phyloP scores from a whole-genome alignment of 1,140 invertebrate genomes.

The Lepidurus apus region DNA sequence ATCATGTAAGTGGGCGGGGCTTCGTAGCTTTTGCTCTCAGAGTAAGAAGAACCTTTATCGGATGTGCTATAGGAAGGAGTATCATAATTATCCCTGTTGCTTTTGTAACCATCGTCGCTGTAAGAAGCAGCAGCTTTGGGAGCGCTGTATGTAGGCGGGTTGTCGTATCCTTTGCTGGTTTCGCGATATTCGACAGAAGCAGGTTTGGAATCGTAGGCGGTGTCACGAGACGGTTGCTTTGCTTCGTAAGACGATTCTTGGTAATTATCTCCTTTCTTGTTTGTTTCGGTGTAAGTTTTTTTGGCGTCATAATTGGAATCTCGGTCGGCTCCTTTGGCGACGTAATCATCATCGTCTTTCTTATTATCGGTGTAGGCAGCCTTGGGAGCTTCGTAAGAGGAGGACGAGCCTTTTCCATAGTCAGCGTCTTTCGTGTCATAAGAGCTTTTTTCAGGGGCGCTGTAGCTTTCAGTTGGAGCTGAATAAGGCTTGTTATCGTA shows the following conservation, averaged over 20 bases:
- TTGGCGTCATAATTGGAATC: neutral
- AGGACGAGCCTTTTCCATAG: constrained; percentile 2
- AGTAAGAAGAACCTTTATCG: neutral
- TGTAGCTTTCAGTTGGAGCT: neutral
- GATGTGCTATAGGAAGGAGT: constrained; percentile 8
- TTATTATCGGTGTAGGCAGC: neutral
- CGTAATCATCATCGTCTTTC: neutral
- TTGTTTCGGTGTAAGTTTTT: neutral
- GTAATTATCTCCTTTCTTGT: neutral
- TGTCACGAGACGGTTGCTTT: neutral
- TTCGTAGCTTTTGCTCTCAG: constrained; percentile 14
- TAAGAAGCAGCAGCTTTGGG: neutral
- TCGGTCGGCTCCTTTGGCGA: neutral
- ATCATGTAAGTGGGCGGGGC: neutral
- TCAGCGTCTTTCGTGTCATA: constrained; percentile 25
- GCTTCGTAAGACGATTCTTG: constrained; percentile 15
- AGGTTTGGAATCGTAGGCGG: neutral
- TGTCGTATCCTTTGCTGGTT: constrained; percentile 23
- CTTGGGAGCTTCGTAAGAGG: constrained; percentile 32
- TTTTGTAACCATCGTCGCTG: neutral
- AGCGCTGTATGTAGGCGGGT: neutral
- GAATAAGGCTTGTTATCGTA: constrained; percentile 17
- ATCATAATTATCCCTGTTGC: constrained; percentile 13
- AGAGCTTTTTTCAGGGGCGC: neutral
- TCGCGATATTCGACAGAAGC: neutral